Evolutionary conservation across 2,797 vertebrate species (phyloP).

Genomic region (Salarias fasciatus): DNA sequence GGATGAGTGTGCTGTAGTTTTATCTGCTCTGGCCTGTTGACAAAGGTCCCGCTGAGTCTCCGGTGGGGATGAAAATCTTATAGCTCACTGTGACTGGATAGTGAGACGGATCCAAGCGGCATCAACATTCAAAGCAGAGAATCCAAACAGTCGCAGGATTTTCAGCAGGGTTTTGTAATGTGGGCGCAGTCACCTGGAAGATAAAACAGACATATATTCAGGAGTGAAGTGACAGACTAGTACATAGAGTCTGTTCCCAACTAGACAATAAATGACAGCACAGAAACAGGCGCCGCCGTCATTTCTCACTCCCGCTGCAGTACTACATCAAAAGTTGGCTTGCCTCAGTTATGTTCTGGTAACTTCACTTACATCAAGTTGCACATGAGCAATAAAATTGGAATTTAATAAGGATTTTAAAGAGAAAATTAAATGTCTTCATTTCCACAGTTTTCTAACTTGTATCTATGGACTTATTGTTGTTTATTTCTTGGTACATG

Average conservation of each 20-base stretch:
- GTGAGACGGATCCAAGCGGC: conserved; percentile 24
- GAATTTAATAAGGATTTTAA: not conserved
- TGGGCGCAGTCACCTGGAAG: conserved; percentile 61
- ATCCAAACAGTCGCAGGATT: conserved; percentile 20
- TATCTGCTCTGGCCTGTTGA: not conserved
- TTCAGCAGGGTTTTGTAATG: conserved; percentile 24
- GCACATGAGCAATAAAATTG: conserved; percentile 2
- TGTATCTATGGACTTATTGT: too few relatives aligned
- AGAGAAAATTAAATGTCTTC: too few relatives aligned
- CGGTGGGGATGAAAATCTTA: conserved; percentile 29
- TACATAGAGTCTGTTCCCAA: too few relatives aligned
- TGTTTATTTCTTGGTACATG: too few relatives aligned
- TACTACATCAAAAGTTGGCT: not conserved
- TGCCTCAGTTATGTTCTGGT: not conserved
- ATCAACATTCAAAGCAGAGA: conserved; percentile 41
- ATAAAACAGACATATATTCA: conserved; percentile 52
- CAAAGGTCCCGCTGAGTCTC: conserved; percentile 29
- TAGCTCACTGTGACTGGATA: conserved; percentile 14
- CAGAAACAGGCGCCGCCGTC: too few relatives aligned
- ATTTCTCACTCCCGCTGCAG: too few relatives aligned
- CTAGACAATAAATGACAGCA: too few relatives aligned
- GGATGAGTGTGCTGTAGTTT: conserved; percentile 17
- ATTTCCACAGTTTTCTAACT: too few relatives aligned
- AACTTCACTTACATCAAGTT: not conserved
- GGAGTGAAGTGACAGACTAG: not conserved